Evolutionary conservation across 2,888 invertebrate genomes (phyloP).

Genomic region (Drosophila borborema): DNA sequence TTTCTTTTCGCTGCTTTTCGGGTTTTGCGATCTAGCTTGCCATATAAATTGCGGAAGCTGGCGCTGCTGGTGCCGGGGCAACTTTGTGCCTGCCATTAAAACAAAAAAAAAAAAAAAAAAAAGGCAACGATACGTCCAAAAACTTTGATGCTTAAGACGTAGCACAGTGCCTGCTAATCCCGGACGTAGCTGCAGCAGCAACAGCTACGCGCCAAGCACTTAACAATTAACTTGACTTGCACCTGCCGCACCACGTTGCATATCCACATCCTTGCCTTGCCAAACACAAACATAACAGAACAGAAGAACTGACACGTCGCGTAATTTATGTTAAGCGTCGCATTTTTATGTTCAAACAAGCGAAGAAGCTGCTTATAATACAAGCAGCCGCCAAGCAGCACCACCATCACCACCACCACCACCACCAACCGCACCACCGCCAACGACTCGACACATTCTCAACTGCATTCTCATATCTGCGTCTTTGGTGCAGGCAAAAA

Average conservation of each 20-base stretch:
- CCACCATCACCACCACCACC: conserved; percentile 3
- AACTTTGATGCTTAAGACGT: conserved; percentile 60
- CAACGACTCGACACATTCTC: conserved; percentile 44
- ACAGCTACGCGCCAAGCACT: conserved; percentile 64
- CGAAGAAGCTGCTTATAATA: conserved; percentile 78
- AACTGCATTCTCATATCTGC: conserved; percentile 51
- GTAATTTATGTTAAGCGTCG: conserved; percentile 81
- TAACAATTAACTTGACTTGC: conserved; percentile 78
- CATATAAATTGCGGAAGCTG: conserved; percentile 67
- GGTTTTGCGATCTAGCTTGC: conserved; percentile 48
- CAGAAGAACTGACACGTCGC: conserved; percentile 56
- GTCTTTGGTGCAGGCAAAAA: conserved; percentile 73
- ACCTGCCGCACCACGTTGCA: conserved; percentile 53
- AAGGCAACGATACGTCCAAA: conserved; percentile 53
- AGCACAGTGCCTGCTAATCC: conserved; percentile 67
- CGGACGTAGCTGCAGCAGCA: conserved; percentile 37
- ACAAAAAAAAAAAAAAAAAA: neutral
- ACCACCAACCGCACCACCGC: conserved; percentile 7
- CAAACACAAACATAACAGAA: conserved; percentile 27
- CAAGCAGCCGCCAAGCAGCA: conserved; percentile 31
- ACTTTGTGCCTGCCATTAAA: conserved; percentile 60
- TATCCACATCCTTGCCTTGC: neutral
- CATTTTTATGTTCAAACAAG: conserved; percentile 80
- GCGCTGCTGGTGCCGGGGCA: conserved; percentile 40
- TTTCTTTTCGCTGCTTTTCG: conserved; percentile 27